Evolutionary conservation across 2,888 invertebrate species (phyloP).

Genomic region (Mylabris sibirica): DNA sequence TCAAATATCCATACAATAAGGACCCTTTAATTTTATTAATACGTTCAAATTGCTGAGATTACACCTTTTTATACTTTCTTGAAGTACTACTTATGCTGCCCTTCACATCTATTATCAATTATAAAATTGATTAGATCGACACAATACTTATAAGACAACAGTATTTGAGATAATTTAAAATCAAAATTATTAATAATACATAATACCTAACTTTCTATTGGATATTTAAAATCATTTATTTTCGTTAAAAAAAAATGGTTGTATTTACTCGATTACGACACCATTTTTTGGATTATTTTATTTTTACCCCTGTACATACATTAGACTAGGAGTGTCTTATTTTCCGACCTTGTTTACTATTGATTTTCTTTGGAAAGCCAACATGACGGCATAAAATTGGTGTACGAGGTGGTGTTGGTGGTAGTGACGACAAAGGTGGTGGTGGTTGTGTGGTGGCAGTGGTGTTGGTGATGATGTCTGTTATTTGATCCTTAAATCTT

Average conservation of each 20-base stretch:
- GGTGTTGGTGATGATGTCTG: constrained; percentile 37
- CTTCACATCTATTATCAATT: neutral
- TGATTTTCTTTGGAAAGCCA: constrained; percentile 50
- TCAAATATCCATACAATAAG: neutral
- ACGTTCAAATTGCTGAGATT: neutral
- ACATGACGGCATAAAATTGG: constrained; percentile 41
- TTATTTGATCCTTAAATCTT: constrained; percentile 43
- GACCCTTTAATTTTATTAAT: neutral
- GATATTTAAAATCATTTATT: neutral
- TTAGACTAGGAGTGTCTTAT: constrained; percentile 45
- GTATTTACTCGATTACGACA: neutral
- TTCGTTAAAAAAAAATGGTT: neutral
- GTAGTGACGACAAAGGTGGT: neutral
- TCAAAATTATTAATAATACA: neutral
- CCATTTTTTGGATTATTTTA: neutral
- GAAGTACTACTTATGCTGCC: neutral
- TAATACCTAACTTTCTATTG: too few species aligned
- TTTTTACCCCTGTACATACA: neutral
- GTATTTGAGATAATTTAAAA: too few species aligned
- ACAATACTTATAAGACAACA: neutral
- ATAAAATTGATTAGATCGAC: neutral
- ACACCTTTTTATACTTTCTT: neutral
- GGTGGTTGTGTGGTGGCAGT: neutral
- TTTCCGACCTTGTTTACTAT: constrained; percentile 53
- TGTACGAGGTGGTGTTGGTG: neutral